Evolutionary conservation across 2,797 vertebrate species (phyloP).

Genomic region (Macrochelys suwanniensis): DNA sequence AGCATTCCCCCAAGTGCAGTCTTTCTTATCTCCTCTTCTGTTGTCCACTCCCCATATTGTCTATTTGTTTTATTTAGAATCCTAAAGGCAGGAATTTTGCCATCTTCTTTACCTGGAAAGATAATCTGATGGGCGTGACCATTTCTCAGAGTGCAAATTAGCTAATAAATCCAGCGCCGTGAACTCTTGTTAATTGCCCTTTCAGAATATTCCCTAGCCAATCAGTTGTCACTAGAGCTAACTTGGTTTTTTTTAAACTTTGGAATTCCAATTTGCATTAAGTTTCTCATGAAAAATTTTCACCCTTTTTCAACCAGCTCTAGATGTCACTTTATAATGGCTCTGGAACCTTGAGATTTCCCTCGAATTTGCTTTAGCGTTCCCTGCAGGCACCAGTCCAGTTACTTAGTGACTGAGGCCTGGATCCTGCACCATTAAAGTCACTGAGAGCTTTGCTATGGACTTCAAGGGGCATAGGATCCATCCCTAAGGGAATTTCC

Average conservation of each 20-base stretch:
- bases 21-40: slow-evolving; percentile 34
- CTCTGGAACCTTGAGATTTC: slow-evolving; percentile 43
- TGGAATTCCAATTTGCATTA: neutral
- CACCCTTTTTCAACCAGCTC: neutral
- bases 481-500: slow-evolving; percentile 41
- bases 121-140: neutral
- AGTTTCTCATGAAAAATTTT: neutral
- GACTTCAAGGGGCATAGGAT: neutral
- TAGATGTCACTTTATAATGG: neutral
- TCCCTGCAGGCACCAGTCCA: neutral
- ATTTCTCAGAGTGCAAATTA: neutral
- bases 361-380: slow-evolving; percentile 49
- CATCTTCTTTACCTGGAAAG: accelerated
- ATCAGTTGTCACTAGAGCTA: accelerated
- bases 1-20: neutral
- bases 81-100: neutral
- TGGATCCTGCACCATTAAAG: neutral
- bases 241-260: accelerated
- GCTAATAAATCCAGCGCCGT: neutral
- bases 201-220: accelerated
- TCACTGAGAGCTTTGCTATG: neutral
- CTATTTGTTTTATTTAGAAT: neutral
- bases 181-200: neutral
- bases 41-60: slow-evolving; percentile 57
- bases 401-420: neutral